These are phyloP conservation scores for Linyphia triangularis DNA, from an alignment of 2,888 invertebrate species.

Conservation along the genomic window DNA sequence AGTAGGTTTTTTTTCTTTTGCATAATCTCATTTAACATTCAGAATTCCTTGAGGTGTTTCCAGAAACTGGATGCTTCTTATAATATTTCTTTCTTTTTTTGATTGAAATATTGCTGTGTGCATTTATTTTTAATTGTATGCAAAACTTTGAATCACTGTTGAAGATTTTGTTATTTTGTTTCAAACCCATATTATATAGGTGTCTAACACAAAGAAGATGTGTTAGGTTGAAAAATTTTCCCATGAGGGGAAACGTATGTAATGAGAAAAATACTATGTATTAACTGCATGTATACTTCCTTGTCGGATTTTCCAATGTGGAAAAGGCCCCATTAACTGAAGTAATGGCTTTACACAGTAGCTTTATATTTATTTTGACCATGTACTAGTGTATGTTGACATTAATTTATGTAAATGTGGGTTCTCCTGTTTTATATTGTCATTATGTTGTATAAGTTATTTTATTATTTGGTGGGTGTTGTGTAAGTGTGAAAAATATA, in stretches of 20 bases:
- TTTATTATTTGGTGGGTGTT: no score
- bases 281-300: slow-evolving; percentile 70
- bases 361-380: slow-evolving; percentile 58
- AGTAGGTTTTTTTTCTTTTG: no score
- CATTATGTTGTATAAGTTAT: not conserved
- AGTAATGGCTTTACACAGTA: slow-evolving; percentile 57
- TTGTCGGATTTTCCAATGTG: slow-evolving; percentile 53
- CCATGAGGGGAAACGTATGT: slow-evolving; percentile 33
- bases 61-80: no score
- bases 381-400: slow-evolving; percentile 39
- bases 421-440: not conserved
- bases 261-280: slow-evolving; percentile 72
- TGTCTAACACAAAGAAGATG: slow-evolving; percentile 33
- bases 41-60: no score
- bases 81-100: no score
- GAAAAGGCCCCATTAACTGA: slow-evolving; percentile 46
- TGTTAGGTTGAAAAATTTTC: slow-evolving; percentile 60
- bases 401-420: slow-evolving; percentile 43
- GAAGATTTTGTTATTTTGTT: no score
- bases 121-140: no score
- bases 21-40: no score
- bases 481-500: no score
- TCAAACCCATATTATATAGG: slow-evolving; percentile 31
- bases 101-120: no score
- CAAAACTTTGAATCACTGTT: no score